These are phyloP conservation scores for Andrena praecox DNA, from an alignment of 2,888 invertebrate species.

Conservation along the genomic window DNA sequence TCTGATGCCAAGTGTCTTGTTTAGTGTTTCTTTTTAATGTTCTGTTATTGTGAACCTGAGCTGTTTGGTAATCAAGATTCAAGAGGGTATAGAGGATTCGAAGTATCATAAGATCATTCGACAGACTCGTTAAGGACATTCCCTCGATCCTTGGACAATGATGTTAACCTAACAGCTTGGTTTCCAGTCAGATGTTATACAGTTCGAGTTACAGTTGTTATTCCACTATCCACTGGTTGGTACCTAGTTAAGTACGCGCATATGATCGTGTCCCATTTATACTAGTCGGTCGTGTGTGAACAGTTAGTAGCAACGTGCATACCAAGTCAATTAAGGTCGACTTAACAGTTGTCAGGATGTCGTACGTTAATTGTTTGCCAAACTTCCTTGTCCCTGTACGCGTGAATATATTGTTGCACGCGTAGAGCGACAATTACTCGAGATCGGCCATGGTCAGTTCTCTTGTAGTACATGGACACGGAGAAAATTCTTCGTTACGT, in stretches of 20 bases:
- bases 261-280: constrained; percentile 45
- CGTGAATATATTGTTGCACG: background rate
- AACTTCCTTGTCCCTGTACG: background rate
- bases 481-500: constrained; percentile 22
- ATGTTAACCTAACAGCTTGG: constrained; percentile 37
- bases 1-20: constrained; percentile 19
- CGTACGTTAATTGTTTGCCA: constrained; percentile 19
- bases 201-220: constrained; percentile 41
- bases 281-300: constrained; percentile 50
- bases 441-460: constrained; percentile 12
- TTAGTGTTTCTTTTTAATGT: constrained; percentile 8
- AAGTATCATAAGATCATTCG: background rate
- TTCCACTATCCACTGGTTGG: constrained; percentile 35
- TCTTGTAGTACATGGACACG: background rate
- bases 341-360: constrained; percentile 26
- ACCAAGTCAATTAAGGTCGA: constrained; percentile 49
- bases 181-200: constrained; percentile 41
- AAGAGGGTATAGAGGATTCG: background rate
- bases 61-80: constrained; percentile 28
- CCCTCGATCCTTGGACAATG: background rate
- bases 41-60: constrained; percentile 26
- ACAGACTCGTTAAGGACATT: background rate
- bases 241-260: constrained; percentile 37
- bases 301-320: constrained; percentile 74
- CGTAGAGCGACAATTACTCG: constrained; percentile 29